phyloP scores from a whole-genome alignment of 37 sponge, comb jelly and placozoan species.

The Tethya wilhelma region DNA sequence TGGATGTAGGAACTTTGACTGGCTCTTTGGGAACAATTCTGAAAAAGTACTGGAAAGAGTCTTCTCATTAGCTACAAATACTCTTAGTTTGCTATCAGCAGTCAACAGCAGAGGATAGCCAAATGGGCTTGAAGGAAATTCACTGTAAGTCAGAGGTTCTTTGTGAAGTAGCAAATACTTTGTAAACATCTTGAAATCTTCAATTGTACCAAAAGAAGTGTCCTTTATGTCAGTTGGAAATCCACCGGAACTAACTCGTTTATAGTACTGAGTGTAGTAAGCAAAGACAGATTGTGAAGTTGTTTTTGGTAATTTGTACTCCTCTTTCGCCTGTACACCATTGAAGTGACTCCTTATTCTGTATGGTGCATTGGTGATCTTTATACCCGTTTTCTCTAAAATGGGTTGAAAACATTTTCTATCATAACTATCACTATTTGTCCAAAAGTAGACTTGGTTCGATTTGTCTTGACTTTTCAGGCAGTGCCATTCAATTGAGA shows the following conservation, averaged over 20 bases:
- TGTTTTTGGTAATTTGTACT: neutral
- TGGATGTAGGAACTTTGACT: conserved; percentile 36
- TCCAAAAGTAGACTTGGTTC: conserved; percentile 5
- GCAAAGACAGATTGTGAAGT: neutral
- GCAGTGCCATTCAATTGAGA: conserved; percentile 10
- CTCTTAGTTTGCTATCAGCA: conserved; percentile 25
- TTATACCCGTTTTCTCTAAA: conserved; percentile 22
- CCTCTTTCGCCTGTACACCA: neutral
- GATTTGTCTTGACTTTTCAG: neutral
- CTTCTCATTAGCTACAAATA: conserved; percentile 10
- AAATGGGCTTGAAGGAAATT: conserved; percentile 35
- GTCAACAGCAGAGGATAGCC: conserved; percentile 31
- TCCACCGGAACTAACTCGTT: neutral
- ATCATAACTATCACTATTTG: neutral
- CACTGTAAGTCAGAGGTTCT: no score
- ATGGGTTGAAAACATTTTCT: neutral
- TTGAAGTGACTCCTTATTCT: neutral
- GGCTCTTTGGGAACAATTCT: conserved; percentile 15
- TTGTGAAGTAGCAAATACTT: neutral
- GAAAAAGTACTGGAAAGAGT: neutral
- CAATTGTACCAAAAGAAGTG: conserved; percentile 17
- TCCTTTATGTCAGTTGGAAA: conserved; percentile 15
- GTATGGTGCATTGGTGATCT: conserved; percentile 5
- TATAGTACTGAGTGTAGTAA: conserved; percentile 13
- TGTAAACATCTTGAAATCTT: conserved; percentile 23